Percentiles rank a stretch among this genome's conserved stretches.
These are phyloP conservation scores for Picus viridis DNA, from an alignment of 2,797 vertebrate species.

Conservation along the genomic window DNA sequence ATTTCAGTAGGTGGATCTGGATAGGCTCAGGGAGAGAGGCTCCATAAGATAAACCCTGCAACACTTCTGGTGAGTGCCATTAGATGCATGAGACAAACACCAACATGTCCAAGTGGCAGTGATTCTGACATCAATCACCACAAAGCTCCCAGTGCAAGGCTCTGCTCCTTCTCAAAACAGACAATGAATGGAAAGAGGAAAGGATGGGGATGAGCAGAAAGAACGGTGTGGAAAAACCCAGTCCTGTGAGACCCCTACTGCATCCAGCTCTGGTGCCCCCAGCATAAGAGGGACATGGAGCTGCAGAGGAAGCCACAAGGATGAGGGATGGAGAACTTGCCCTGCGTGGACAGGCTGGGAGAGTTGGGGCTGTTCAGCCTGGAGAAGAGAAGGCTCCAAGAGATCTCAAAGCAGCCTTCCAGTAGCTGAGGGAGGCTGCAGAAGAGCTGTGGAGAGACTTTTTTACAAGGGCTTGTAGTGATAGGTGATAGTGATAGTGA, in stretches of 20 bases:
- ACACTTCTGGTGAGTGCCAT: not conserved
- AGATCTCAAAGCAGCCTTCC: too few relatives aligned
- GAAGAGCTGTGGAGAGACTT: too few relatives aligned
- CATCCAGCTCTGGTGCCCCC: too few relatives aligned
- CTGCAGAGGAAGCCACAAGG: too few relatives aligned
- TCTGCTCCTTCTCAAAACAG: not conserved
- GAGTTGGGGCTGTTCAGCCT: too few relatives aligned
- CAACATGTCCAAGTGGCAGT: not conserved
- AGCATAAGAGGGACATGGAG: too few relatives aligned
- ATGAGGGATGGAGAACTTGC: too few relatives aligned
- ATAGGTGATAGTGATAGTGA: too few relatives aligned
- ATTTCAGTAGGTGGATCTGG: not conserved
- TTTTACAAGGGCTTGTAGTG: too few relatives aligned
- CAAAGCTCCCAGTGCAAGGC: not conserved
- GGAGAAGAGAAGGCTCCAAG: too few relatives aligned
- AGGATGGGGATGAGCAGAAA: not conserved
- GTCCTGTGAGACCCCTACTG: not conserved
- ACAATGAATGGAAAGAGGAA: not conserved
- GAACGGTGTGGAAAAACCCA: not conserved
- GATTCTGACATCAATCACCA: not conserved
- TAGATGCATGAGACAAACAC: not conserved
- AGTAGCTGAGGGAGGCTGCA: too few relatives aligned
- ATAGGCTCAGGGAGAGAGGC: not conserved
- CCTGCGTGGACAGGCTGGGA: too few relatives aligned
- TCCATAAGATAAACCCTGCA: not conserved